A percentile compares a stretch with the other conserved stretches of the same genome.
Evolutionary conservation across 2,797 vertebrate species (phyloP).

Genomic region (Gorsachius magnificus): DNA sequence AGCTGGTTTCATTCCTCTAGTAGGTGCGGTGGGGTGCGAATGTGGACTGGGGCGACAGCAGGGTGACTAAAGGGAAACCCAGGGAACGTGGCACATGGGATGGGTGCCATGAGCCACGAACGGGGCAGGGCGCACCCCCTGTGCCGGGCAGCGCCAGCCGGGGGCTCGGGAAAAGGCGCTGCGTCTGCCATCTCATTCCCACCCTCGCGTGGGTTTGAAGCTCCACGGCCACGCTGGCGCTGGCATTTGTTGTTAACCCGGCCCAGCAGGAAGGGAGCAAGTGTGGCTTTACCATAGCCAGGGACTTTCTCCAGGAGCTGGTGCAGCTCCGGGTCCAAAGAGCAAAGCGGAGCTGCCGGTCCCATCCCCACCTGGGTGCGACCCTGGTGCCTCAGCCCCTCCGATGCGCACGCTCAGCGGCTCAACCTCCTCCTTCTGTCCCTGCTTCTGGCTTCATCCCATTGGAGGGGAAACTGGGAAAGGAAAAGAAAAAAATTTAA

Average conservation of each 20-base stretch:
- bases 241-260: fast-evolving
- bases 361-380: fast-evolving
- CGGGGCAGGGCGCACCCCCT: background rate
- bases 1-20: background rate
- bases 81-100: fast-evolving
- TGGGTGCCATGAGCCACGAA: background rate
- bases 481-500: background rate
- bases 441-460: background rate
- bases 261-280: background rate
- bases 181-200: background rate
- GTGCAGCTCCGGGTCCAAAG: background rate
- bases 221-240: fast-evolving
- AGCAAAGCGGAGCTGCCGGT: background rate
- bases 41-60: background rate
- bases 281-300: fast-evolving
- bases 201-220: fast-evolving
- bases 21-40: background rate
- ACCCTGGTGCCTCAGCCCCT: background rate
- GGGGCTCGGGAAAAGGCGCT: fast-evolving
- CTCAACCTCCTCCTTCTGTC: background rate
- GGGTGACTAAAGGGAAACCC: background rate
- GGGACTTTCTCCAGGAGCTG: background rate
- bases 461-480: background rate
- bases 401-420: fast-evolving
- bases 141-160: background rate